Evolutionary conservation across 2,113 vertebrate species (phyloP), one percentile per base, ranked within the genome.

Genomic region (Salvelinus fontinalis): DNA sequence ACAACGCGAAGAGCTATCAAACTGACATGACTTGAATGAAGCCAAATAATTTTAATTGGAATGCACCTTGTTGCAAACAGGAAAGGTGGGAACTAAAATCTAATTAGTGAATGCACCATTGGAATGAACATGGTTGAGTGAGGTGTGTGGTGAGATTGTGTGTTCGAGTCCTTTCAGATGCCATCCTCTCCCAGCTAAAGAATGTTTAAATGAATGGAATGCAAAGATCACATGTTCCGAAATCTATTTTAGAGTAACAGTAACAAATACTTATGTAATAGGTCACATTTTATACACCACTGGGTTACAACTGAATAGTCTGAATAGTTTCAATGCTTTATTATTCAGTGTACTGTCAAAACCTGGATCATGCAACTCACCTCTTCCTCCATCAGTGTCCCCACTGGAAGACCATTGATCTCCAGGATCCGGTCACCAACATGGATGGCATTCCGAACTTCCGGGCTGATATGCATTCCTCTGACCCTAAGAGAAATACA

Each of bases 341-440:
- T 44, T 44, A 44, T 44, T 44, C 7, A 26, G 26, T 68, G 34
- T 20, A 57, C 1, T 7, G 9, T 57, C 16, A 13, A 54, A 16
- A 24, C 22, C 57, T 44, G 5, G 39, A 9, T 44, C 39, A 18
- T 48, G 12, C 12, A 70, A 90, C 90, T 31, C 86, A 98, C 97
- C 96, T 98, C 96, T 20, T 96, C 94, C 67, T 96, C 94, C 84
- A 92, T 92, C 57, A 98, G 71, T 0, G 95, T 94, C 54, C 93
- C 94, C 59, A 99, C 95, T 0, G 96, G 95, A 83, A 94, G 90
- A 78, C 97, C 97, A 2, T 98, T 99, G 74, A 99, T 99, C 90
- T 99, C 97, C 87, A 99, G 89, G 86, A 99, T 97, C 22, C 95
- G 93, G 89, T 99, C 97, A 13, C 97, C 97, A 3, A 95, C 95